A percentile compares a stretch with the other conserved stretches of the same genome.
Conservation (phyloP, 2,888 invertebrate species). For the Mactromeris polynyma region DNA sequence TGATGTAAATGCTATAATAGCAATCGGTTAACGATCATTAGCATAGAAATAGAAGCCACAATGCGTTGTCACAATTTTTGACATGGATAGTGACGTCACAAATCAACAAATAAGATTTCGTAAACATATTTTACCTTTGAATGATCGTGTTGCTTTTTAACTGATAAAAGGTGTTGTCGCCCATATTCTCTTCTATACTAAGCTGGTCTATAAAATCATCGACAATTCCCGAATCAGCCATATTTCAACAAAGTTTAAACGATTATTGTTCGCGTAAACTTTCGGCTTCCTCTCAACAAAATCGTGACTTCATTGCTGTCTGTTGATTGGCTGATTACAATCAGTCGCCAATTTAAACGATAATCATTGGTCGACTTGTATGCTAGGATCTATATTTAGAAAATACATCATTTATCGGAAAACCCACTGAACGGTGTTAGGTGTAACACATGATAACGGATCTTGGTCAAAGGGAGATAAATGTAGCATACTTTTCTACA, state of each 20-base stretch:
- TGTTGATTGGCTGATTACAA: conserved; percentile 28
- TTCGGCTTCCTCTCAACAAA: conserved; percentile 13
- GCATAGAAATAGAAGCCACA: neutral
- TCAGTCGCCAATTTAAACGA: neutral
- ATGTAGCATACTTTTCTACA: no score
- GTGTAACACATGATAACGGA: neutral
- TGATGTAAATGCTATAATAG: no score
- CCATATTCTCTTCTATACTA: conserved; percentile 56
- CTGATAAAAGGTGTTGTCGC: conserved; percentile 73
- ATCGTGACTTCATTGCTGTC: neutral
- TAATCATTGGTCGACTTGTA: conserved; percentile 7
- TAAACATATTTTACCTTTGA: conserved; percentile 75
- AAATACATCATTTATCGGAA: conserved; percentile 47
- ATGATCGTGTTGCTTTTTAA: conserved; percentile 78
- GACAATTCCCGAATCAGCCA: conserved; percentile 81
- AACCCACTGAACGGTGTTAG: conserved; percentile 39
- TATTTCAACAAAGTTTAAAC: conserved; percentile 42
- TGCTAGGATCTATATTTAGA: conserved; percentile 49
- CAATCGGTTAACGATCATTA: neutral
- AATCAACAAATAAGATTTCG: conserved; percentile 15
- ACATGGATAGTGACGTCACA: conserved; percentile 49
- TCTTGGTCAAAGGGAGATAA: no score
- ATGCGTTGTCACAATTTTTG: conserved; percentile 24
- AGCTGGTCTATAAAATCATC: conserved; percentile 71
- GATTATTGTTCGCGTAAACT: neutral